Evolutionary conservation across 2,888 invertebrate species (phyloP).

Genomic region (Athalia cordata): DNA sequence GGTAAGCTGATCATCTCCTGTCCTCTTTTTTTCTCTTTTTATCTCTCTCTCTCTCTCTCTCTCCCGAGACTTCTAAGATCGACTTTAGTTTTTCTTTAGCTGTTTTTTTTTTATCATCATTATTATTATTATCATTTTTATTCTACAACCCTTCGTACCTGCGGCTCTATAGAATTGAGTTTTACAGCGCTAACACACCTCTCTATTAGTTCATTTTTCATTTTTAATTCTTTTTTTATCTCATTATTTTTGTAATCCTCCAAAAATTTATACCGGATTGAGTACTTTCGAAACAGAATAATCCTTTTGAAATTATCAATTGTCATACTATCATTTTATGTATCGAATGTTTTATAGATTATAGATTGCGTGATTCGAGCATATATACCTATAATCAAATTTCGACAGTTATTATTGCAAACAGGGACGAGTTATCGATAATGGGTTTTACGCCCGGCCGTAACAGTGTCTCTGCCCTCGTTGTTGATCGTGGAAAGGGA

Average conservation of each 20-base stretch:
- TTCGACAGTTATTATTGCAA: slow-evolving; percentile 17
- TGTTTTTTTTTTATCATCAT: not conserved
- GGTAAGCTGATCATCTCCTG: slow-evolving; percentile 43
- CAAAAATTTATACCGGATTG: no score
- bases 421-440: slow-evolving; percentile 22
- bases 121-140: not conserved
- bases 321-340: no score
- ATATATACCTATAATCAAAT: not conserved
- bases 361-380: no score
- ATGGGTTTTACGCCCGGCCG: slow-evolving; percentile 5
- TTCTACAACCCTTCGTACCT: not conserved
- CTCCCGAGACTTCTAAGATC: slow-evolving; percentile 20
- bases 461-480: slow-evolving; percentile 36
- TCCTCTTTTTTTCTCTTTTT: slow-evolving; percentile 18
- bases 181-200: no score
- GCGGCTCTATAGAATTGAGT: not conserved
- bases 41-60: not conserved
- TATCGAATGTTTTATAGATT: no score
- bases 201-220: no score
- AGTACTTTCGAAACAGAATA: no score
- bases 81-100: not conserved
- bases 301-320: no score
- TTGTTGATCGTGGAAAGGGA: slow-evolving; percentile 13
- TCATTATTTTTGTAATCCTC: no score
- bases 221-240: no score